phyloP scores from a whole-genome alignment of 64 coral and sea anemone species.

The Porites lutea region DNA sequence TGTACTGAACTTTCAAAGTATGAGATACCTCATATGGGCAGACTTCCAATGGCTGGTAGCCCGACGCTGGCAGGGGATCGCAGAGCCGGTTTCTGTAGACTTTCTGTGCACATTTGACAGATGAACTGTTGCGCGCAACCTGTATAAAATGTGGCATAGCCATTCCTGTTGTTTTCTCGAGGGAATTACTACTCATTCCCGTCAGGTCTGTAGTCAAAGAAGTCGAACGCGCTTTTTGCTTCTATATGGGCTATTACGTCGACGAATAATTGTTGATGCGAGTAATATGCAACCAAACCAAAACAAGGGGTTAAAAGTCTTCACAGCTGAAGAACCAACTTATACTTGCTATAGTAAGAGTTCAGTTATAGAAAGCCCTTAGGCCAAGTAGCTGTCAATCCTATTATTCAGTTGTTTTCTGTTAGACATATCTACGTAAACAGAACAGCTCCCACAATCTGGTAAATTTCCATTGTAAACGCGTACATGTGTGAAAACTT shows the following conservation, averaged over 20 bases:
- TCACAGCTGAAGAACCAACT: too few relatives aligned
- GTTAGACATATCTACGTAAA: background rate
- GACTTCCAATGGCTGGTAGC: background rate
- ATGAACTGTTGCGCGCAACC: background rate
- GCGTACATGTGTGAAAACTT: too few relatives aligned
- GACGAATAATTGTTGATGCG: too few relatives aligned
- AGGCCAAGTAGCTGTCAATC: too few relatives aligned
- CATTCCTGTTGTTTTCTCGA: too few relatives aligned
- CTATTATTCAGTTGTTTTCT: background rate
- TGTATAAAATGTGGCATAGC: background rate
- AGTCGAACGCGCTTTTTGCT: background rate
- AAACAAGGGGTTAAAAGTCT: background rate
- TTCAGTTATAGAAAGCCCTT: too few relatives aligned
- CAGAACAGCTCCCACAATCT: too few relatives aligned
- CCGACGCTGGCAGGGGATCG: background rate
- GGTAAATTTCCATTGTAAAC: too few relatives aligned
- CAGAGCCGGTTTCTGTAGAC: background rate
- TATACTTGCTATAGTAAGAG: too few relatives aligned
- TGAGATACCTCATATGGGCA: background rate
- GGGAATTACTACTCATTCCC: background rate
- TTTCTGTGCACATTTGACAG: background rate
- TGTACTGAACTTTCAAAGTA: background rate
- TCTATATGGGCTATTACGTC: background rate
- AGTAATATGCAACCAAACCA: background rate
- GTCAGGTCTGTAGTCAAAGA: background rate